Percentiles rank a stretch among this genome's conserved stretches.
These are phyloP conservation scores for Silurus glanis DNA, from an alignment of 2,113 vertebrate genomes.

Conservation along the genomic window DNA sequence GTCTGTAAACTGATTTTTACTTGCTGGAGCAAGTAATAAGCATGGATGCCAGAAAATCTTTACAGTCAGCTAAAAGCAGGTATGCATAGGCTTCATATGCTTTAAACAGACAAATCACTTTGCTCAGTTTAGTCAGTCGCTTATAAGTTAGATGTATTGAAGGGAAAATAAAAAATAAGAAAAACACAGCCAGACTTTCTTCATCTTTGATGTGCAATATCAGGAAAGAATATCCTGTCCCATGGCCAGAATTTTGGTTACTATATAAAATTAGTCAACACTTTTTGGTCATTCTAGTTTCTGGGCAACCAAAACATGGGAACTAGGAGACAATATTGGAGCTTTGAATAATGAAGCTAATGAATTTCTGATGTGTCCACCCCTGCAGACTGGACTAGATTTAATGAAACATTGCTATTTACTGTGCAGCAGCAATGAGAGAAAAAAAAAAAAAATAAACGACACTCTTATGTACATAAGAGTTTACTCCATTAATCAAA, in stretches of 20 bases:
- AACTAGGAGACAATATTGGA: not conserved
- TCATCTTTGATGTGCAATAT: not conserved
- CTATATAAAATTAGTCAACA: not conserved
- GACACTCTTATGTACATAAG: slow-evolving; percentile 9
- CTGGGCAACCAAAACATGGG: not conserved
- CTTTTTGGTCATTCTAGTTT: not conserved
- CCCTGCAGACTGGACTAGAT: not conserved
- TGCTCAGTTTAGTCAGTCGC: not conserved
- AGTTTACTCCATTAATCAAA: slow-evolving; percentile 15
- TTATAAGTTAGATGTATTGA: not conserved
- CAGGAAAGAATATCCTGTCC: not conserved
- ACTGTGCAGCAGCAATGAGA: not conserved
- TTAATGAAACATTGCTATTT: not conserved
- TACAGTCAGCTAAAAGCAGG: not conserved
- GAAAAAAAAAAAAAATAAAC: not conserved
- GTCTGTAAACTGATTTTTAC: not conserved
- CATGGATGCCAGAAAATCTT: not conserved
- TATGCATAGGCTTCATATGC: not conserved
- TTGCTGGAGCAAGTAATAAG: not conserved
- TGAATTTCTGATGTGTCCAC: not conserved
- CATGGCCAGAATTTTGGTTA: not conserved
- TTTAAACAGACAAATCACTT: not conserved
- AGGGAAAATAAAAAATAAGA: no score
- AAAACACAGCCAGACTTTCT: not conserved
- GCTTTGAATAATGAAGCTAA: not conserved